A percentile compares a stretch with the other conserved stretches of the same genome.
Evolutionary conservation across 1,140 invertebrate species (phyloP).

Genomic region (Drosophila takahashii): DNA sequence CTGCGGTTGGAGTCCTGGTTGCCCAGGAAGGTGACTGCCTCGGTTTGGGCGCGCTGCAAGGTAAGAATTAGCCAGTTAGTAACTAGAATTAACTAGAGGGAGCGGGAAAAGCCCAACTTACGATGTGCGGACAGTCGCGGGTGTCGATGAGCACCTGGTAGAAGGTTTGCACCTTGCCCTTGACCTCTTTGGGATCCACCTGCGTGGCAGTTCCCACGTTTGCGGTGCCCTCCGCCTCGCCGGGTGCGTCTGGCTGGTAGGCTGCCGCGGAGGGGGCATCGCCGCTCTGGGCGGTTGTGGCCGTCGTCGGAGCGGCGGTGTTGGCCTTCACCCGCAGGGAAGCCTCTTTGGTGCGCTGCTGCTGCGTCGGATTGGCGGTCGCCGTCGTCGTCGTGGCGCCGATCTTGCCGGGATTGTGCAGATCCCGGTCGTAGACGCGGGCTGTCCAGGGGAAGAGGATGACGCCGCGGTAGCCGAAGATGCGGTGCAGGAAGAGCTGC

Average conservation of each 20-base stretch:
- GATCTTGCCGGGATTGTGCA: slow-evolving; percentile 86
- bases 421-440: slow-evolving; percentile 96
- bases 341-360: slow-evolving; percentile 67
- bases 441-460: slow-evolving; percentile 98
- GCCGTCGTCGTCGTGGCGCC: slow-evolving; percentile 43
- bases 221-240: slow-evolving; percentile 18
- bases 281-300: slow-evolving; percentile 5
- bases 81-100: background rate
- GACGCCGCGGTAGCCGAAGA: slow-evolving; percentile 98
- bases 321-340: slow-evolving; percentile 75
- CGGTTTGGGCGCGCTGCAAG: slow-evolving; percentile 95
- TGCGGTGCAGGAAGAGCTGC: slow-evolving; percentile 96
- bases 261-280: slow-evolving; percentile 23
- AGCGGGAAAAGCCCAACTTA: slow-evolving; percentile 86
- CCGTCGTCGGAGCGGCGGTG: slow-evolving; percentile 63
- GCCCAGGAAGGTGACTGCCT: slow-evolving; percentile 98
- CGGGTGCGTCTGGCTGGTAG: slow-evolving; percentile 1
- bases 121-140: slow-evolving; percentile 97
- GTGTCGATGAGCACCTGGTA: slow-evolving; percentile 99
- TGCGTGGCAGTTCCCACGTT: slow-evolving; percentile 38
- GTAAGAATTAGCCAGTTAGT: slow-evolving; percentile 27
- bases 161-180: slow-evolving; percentile 96
- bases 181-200: slow-evolving; percentile 91
- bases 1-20: slow-evolving; percentile 97
- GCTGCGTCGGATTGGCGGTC: slow-evolving; percentile 63